Conservation (phyloP, 2,888 invertebrate species). For the Nomada goodeniana region DNA sequence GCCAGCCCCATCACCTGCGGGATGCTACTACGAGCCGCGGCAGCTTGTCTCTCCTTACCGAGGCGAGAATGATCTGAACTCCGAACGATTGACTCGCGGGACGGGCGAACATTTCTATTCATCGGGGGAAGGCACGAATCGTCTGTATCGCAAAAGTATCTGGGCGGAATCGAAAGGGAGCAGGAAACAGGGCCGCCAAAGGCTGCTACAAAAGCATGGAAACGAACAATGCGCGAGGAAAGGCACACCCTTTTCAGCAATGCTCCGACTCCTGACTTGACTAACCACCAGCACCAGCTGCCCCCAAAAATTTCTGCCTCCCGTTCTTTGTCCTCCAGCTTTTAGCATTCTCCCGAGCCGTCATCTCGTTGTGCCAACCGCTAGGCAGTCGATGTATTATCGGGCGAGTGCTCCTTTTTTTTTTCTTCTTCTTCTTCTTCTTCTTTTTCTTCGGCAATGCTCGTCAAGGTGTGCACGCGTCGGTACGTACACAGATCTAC, state of each 20-base stretch:
- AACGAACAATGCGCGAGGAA: conserved; percentile 32
- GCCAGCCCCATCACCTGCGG: neutral
- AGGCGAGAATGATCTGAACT: no score
- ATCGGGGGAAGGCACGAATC: neutral
- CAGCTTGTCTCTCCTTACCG: neutral
- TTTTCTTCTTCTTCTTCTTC: no score
- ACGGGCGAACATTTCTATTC: neutral
- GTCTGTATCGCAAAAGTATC: conserved; percentile 3
- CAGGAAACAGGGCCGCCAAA: conserved; percentile 36
- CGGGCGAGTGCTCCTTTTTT: conserved; percentile 69
- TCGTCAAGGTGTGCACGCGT: conserved; percentile 62
- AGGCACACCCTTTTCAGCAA: conserved; percentile 30
- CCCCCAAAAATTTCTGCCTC: conserved; percentile 69
- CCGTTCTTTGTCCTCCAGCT: conserved; percentile 51
- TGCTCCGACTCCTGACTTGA: conserved; percentile 9
- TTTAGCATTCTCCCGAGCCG: conserved; percentile 34
- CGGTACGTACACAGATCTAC: conserved; percentile 60
- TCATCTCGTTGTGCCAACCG: conserved; percentile 56
- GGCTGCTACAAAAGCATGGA: conserved; percentile 52
- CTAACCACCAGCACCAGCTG: conserved; percentile 64
- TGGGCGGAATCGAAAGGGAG: conserved; percentile 7
- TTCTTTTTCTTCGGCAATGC: conserved; percentile 61
- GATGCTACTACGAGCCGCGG: neutral
- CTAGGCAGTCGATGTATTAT: conserved; percentile 72
- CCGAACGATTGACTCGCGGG: neutral